phyloP scores from a whole-genome alignment of 2,797 vertebrate species.

The Emydoidea blandingii region DNA sequence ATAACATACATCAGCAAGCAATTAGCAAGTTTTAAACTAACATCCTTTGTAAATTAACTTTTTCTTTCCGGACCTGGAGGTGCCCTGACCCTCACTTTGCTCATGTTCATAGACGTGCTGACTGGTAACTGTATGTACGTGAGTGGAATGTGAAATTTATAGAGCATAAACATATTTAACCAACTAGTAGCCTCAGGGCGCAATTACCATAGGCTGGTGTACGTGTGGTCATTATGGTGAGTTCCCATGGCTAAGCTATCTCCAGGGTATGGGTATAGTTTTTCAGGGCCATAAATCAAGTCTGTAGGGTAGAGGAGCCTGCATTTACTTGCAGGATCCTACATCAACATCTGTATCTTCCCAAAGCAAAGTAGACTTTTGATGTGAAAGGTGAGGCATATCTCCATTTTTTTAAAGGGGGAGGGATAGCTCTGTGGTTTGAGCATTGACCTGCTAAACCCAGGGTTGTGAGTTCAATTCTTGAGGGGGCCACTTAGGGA shows the following conservation, averaged over 20 bases:
- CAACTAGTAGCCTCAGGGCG: slow-evolving; percentile 65
- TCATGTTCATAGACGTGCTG: slow-evolving; percentile 31
- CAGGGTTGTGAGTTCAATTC: too few species aligned
- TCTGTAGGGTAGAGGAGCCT: background rate
- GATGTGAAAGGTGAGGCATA: background rate
- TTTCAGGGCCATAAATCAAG: fast-evolving
- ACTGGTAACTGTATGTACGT: slow-evolving; percentile 42
- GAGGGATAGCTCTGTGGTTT: too few species aligned
- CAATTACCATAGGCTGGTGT: background rate
- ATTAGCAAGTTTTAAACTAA: slow-evolving; percentile 78
- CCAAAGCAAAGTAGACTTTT: background rate
- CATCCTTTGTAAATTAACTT: slow-evolving; percentile 71
- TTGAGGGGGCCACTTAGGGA: too few species aligned
- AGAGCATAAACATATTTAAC: slow-evolving; percentile 56
- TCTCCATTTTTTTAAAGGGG: too few species aligned
- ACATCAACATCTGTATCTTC: fast-evolving
- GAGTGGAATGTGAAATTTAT: slow-evolving; percentile 70
- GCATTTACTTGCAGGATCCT: fast-evolving
- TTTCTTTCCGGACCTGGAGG: slow-evolving; percentile 59
- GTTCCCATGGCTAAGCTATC: background rate
- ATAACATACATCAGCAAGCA: slow-evolving; percentile 69
- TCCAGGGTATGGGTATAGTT: background rate
- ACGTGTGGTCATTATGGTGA: slow-evolving; percentile 28
- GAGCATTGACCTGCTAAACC: too few species aligned
- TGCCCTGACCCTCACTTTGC: slow-evolving; percentile 41